Base-by-base conservation (phyloP, 2,888 invertebrate species). In the Trileptium ribeirensis region DNA sequence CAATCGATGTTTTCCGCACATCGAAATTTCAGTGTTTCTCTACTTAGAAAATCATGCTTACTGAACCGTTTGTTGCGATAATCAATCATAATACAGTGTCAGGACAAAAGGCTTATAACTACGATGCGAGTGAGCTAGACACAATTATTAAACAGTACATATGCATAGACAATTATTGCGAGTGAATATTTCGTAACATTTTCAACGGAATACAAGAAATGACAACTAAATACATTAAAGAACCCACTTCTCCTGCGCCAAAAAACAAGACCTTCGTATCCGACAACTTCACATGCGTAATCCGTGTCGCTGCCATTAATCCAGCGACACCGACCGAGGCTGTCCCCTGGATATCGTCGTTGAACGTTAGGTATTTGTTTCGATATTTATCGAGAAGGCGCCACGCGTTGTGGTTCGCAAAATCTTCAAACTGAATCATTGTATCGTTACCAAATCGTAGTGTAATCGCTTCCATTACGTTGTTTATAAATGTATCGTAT, bases 341-440 rank as follows among this genome's bases (percentile, higher is more conserved):
- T 1, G 97, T 96, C 82, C 88, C 97, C 90, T 99, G 97, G 88
- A 99, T 99, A 89, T 99, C 99, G 89, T 99, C 99, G 90, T 99
- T 99, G 90, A 99, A 99, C 24, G 96, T 96, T 90, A 97, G 98
- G 90, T 94, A 94, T 87, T 92, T 89, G 86, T 94, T 91, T 67
- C 95, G 92, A 90, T 98, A 99, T 89, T 94, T 95, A 86, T 93
- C 93, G 84, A 99, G 91, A 80, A 99, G 91, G 51, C 94, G 91
- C 91, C 98, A 99, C 2, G 99, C 99, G 90, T 99, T 99, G 8
- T 94, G 92, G 88, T 99, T 99, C 80, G 94, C 99, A 89, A 99
- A 99, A 91, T 99, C 99, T 91, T 99, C 99, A 90, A 98, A 99
- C 91, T 96, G 92, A 78, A 93, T 90, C 81, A 91, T 86, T 77